Evolutionary conservation across 2,797 vertebrate genomes (phyloP), one percentile per base, ranked within the genome.

Genomic region (Salmo trutta): DNA sequence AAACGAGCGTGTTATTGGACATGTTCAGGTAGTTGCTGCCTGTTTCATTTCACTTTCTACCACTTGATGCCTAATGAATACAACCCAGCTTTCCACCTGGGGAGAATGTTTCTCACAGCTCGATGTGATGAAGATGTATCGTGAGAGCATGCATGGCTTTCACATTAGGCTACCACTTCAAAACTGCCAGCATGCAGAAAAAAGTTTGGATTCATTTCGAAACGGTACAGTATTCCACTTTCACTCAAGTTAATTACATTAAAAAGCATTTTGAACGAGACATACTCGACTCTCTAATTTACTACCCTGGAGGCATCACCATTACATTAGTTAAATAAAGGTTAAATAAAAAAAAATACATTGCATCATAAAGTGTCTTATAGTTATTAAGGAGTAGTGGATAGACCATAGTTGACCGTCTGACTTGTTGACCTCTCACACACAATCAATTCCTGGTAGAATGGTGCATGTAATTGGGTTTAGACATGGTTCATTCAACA

Each of bases 401-500:
- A 7, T 59, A n/a, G 19, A 59, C 19, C 19, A 59, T 21, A n/a
- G 19, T 59, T 59, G 56, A 59, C 56, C 7, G 19, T 59, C 53
- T 56, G 16, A 59, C 2, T 59, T 59, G 6, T 59, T 59, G 56
- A 59, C 19, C 7, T 21, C 14, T 52, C 47, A 71, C 24, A 52
- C 47, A 52, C 41, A 29, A 5, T 66, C 14, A 66, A 66, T 5
- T 66, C 27, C 62, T 24, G 24, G 14, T 29, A 65, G 62, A 29
- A 65, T 65, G 62, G 62, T n/a, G 56, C 24, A 19, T 6, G 27
- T 33, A 21, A n/a, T 74, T 14, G 3, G 19, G 33, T 36, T 41
- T 41, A 31, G 73, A 24, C 54, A 41, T 27, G 54, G 33, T 10
- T 33, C 56, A 41, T 74, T 74, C 14, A 21, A 73, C 72, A 59